Evolutionary conservation across 2,888 invertebrate genomes (phyloP), one percentile per base, ranked within the genome.

Genomic region (Catocala sponsa): DNA sequence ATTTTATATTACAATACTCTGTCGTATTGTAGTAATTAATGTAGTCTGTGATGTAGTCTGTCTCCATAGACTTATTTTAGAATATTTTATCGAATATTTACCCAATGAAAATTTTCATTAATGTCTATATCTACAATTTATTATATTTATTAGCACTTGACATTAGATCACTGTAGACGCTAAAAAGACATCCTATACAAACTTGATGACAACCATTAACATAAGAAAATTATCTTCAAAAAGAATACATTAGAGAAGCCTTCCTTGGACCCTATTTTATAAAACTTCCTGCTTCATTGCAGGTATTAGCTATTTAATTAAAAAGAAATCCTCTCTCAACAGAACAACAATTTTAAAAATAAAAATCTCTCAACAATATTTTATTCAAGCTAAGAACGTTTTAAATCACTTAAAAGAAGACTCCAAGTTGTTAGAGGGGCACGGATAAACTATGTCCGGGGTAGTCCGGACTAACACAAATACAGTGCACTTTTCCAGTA

Each of bases 331-430:
- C 10, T 12, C 42, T 25, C 12, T 32, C 13, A 55, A 15, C 25
- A 2, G 25, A 25, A 25, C 25, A 49, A 43, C 49, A 60, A 50
- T 44, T 56, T 57, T 5, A 48, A 62, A 49, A 62, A 53, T 38
- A 52, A 57, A 57, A 57, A 46, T 10, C 33, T 44, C 15, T 44
- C 48, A 55, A 47, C 46, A 50, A 59, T 71, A 74, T 67, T 69
- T 74, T 68, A 69, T 68, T 62, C 46, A 53, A 47, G 11, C 61
- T 64, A 63, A 66, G 69, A 62, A 65, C 67, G 63, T 72, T 76
- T 74, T 69, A 77, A 77, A 72, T 77, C 75, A 67, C 75, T 76
- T 72, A 67, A 77, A 71, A 76, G 63, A 64, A 67, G 25, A 54
- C 67, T 63, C 49, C 7, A 57, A 68, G 60, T 74, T 63, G 71